Percentiles rank a stretch among this genome's conserved stretches.
Evolutionary conservation across 2,797 vertebrate genomes (phyloP).

Genomic region (Danio choprae): DNA sequence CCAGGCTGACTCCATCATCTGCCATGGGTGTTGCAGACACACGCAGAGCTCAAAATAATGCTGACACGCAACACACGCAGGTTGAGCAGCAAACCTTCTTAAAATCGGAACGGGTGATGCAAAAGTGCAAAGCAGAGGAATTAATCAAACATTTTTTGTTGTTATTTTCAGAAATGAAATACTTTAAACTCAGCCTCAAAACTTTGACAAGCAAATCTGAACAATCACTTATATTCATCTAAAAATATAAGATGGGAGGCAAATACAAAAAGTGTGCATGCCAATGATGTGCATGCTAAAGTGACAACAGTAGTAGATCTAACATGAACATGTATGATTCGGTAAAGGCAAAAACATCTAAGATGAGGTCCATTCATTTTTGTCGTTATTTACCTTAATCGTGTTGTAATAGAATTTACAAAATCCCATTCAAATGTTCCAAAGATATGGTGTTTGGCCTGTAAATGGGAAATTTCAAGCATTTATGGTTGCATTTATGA

Average conservation of each 20-base stretch:
- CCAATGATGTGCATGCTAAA: not conserved
- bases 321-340: not conserved
- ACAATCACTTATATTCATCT: not conserved
- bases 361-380: not conserved
- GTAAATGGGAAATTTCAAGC: too few species aligned
- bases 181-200: not conserved
- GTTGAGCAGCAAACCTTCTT: conserved; percentile 29
- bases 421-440: too few species aligned
- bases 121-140: not conserved
- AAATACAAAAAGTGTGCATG: not conserved
- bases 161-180: not conserved
- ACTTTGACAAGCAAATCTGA: not conserved
- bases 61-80: conserved; percentile 10
- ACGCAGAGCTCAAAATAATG: conserved; percentile 17
- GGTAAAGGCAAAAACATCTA: not conserved
- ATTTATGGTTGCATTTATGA: too few species aligned
- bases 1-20: conserved; percentile 10
- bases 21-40: conserved; percentile 17
- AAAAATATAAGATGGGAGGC: not conserved
- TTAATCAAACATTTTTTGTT: not conserved
- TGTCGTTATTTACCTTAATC: too few species aligned
- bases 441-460: too few species aligned
- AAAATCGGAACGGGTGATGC: not conserved
- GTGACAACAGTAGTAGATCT: not conserved
- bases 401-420: too few species aligned